Base-by-base conservation (phyloP, 2,888 invertebrate species). In the Mystacides longicornis region DNA sequence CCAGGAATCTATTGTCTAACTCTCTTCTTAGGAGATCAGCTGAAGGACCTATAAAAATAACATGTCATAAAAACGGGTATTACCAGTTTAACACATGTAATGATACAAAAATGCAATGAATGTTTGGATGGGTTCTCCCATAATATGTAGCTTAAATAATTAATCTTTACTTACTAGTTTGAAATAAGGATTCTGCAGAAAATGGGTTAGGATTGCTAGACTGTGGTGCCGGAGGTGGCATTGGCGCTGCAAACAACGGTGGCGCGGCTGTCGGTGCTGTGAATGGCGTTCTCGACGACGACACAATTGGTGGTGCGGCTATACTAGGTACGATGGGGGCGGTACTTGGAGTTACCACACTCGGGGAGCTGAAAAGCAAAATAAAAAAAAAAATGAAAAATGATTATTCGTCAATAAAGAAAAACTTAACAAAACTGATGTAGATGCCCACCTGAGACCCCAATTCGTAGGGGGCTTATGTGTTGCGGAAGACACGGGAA, bases 11-110 rank as follows among this genome's bases (percentile, higher is more conserved):
- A 68, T 82, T 91, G 77, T 94, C 93, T 65, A 94, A 77, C 74
- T 93, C 94, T 66, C 93, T 85, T 56, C 93, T 83, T 62, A 94
- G 77, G 67, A 93, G 79, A 71, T 94, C 93, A 49, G 90, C 86
- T 72, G 76, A 75, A 0, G 77, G 77, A 64, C 77, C 77, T 77
- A 69, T 2, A 67, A 54, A 20, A 48, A 20, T 46, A 48, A 20
- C 21, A 20, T 5, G 18, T 43, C 14, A 43, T 19, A 3, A 20
- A 45, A 7, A n/a, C n/a, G n/a, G n/a, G n/a, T n/a, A n/a, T n/a
- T n/a, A n/a, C n/a, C n/a, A n/a, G n/a, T n/a, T n/a, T n/a, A n/a
- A n/a, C n/a, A n/a, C n/a, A n/a, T n/a, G n/a, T n/a, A n/a, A n/a
- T n/a, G n/a, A n/a, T n/a, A n/a, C n/a, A n/a, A n/a, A n/a, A n/a